Evolutionary conservation across 2,888 invertebrate species (phyloP), one percentile per base, ranked within the genome.

Genomic region (Agrotis exclamationis): DNA sequence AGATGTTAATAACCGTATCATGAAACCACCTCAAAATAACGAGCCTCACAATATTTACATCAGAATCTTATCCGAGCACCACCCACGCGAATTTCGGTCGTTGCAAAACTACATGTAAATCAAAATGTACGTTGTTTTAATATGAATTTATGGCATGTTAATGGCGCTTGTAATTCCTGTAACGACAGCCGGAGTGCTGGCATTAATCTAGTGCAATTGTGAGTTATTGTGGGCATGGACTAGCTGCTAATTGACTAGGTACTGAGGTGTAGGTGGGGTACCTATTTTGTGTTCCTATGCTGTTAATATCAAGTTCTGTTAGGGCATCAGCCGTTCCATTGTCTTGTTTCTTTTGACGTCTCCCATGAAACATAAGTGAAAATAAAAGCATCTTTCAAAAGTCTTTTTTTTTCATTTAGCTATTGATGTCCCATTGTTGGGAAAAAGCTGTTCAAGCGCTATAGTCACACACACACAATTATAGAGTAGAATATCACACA

Each of bases 121-220:
- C 77, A 77, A 71, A 85, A 63, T 80, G 72, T 60, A 75, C 72
- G 75, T 69, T 79, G 84, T 79, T 80, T 79, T 85, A 86, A 86
- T 85, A 76, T 74, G 79, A 79, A 84, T 88, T 87, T 84, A 85
- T 82, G 64, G 75, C 69, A 76, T 76, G 79, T 81, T 88, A 88
- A 84, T 84, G 84, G 86, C 74, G 70, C 73, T 69, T 73, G 82
- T 84, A 83, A 84, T 83, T 78, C 74, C 76, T 75, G 77, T 74
- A 80, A 82, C 80, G 79, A 78, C 69, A 76, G 74, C 53, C 74
- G 47, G 78, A 77, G 75, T 76, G 70, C 68, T 72, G 63, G 72
- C 76, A 76, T 83, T 82, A 79, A 86, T 83, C 84, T 84, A 74
- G 74, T 76, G 65, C 86, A 80, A 88, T 87, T 87, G 86, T 87